Conservation (phyloP, 2,113 vertebrate species). For the Amphiprion percula region DNA sequence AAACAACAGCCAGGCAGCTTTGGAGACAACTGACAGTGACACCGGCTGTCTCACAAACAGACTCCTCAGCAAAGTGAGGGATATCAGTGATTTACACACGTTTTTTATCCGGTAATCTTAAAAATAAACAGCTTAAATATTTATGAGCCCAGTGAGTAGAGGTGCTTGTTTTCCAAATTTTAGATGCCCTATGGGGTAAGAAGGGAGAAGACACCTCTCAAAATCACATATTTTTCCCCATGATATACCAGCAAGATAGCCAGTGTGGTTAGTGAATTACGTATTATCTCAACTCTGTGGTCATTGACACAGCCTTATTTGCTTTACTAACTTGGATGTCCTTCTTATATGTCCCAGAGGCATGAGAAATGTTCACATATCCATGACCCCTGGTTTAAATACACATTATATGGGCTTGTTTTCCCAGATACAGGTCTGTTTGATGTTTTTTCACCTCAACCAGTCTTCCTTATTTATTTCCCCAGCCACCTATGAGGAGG, state of each 20-base stretch:
- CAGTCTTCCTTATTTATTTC: slow-evolving; percentile 27
- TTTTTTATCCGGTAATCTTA: neutral
- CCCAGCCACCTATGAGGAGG: neutral
- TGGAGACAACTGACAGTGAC: neutral
- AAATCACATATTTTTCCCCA: neutral
- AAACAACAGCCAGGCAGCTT: neutral
- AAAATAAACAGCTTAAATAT: neutral
- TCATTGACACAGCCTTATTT: slow-evolving; percentile 67
- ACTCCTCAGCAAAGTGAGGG: neutral
- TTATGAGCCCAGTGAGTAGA: neutral
- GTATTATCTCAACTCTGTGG: slow-evolving; percentile 60
- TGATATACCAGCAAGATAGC: neutral
- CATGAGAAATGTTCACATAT: slow-evolving; percentile 68
- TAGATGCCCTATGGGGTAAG: neutral
- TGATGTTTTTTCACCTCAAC: slow-evolving; percentile 18
- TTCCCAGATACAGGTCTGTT: slow-evolving; percentile 26
- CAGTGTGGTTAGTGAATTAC: slow-evolving; percentile 34
- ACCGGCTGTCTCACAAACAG: neutral
- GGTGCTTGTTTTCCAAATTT: neutral
- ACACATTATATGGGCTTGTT: slow-evolving; percentile 57
- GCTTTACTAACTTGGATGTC: slow-evolving; percentile 58
- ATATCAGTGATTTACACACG: neutral
- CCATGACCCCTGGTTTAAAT: slow-evolving; percentile 70
- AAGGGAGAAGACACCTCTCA: neutral
- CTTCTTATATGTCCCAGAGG: slow-evolving; percentile 53